phyloP scores from a whole-genome alignment of 2,113 vertebrate genomes.

The Turnix velox region DNA sequence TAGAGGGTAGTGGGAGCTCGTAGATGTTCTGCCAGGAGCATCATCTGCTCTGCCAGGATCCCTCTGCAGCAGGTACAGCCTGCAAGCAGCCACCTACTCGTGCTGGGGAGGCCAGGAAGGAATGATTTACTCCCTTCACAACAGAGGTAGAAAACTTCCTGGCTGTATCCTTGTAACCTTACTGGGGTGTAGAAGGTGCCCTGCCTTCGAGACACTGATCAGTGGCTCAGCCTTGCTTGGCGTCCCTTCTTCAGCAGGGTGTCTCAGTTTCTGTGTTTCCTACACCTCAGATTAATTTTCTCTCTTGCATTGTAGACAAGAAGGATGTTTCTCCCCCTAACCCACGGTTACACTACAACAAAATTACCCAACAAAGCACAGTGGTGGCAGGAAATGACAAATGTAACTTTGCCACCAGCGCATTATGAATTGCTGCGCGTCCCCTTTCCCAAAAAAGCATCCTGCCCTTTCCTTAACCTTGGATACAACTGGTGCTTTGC shows the following conservation, averaged over 20 bases:
- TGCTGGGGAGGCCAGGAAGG: not conserved
- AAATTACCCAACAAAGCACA: constrained; percentile 1
- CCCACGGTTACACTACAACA: not conserved
- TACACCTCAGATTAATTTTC: not conserved
- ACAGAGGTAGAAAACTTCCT: not conserved
- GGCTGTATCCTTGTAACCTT: not conserved
- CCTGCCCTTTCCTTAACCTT: constrained; percentile 53
- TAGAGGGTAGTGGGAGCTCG: constrained; percentile 39
- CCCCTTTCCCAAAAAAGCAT: constrained; percentile 5
- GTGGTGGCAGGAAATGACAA: constrained; percentile 36
- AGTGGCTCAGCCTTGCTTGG: not conserved
- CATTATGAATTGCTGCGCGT: not conserved
- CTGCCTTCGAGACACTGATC: not conserved
- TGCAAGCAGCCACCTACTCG: not conserved
- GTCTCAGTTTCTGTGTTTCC: not conserved
- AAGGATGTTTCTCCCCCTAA: not conserved
- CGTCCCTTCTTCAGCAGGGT: not conserved
- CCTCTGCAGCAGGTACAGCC: not conserved
- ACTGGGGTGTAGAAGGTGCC: rapidly evolving
- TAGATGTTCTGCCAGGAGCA: not conserved
- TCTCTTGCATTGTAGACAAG: not conserved
- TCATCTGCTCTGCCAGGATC: not conserved
- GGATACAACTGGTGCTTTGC: not conserved
- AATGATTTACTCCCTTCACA: not conserved
- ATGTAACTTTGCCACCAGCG: not conserved